A percentile compares a stretch with the other conserved stretches of the same genome.
phyloP scores from a whole-genome alignment of 2,113 vertebrate species.

The Ceyx melanurus region DNA sequence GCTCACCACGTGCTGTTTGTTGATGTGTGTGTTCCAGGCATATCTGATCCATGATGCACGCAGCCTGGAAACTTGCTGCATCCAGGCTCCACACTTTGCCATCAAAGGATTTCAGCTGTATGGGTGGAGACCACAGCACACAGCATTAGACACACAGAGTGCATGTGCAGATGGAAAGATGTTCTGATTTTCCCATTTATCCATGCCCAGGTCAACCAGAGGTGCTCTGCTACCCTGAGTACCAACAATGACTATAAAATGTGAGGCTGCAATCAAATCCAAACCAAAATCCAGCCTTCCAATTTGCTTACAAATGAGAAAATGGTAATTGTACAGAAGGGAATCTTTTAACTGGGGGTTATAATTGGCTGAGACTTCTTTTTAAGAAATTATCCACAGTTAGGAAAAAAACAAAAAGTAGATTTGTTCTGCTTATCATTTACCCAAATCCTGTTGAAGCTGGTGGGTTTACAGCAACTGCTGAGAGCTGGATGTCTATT shows the following conservation, averaged over 20 bases:
- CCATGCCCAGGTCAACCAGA: rapidly evolving
- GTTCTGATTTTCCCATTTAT: not conserved
- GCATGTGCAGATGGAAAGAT: not conserved
- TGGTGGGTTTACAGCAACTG: not conserved
- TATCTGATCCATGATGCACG: not conserved
- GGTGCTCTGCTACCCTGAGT: not conserved
- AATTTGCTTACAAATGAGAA: not conserved
- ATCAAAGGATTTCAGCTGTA: not conserved
- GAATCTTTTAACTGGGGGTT: not conserved
- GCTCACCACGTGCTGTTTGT: not conserved
- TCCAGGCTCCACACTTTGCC: not conserved
- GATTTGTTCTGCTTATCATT: not conserved
- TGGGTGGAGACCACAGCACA: not conserved
- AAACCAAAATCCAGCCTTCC: not conserved
- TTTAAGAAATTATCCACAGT: not conserved
- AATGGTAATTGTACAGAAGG: not conserved
- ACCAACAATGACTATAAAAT: not conserved
- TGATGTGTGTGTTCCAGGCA: conserved; percentile 16
- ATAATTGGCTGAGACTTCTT: not conserved
- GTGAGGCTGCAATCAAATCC: not conserved
- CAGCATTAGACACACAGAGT: rapidly evolving
- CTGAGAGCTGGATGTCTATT: not conserved
- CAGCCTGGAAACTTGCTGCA: not conserved
- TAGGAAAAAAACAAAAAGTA: not conserved
- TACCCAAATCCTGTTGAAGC: not conserved